A percentile compares a stretch with the other conserved stretches of the same genome.
Conservation (phyloP, 2,797 vertebrate genomes). For the Discoglossus pictus region DNA sequence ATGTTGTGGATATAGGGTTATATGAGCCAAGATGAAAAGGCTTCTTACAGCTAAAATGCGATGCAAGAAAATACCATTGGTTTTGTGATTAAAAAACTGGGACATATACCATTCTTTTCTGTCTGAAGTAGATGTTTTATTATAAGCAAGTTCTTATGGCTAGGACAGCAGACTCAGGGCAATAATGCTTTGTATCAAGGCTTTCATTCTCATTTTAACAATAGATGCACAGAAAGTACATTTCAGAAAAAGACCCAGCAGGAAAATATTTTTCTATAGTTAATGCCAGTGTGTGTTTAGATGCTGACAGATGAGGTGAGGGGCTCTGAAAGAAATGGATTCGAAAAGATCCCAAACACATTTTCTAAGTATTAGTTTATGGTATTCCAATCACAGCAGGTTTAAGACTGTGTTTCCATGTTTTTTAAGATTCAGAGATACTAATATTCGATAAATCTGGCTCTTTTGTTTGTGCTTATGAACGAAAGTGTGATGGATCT, state of each 20-base stretch:
- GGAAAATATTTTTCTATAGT: constrained; percentile 34
- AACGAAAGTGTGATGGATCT: neutral
- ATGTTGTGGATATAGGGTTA: constrained; percentile 23
- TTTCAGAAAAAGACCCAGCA: constrained; percentile 26
- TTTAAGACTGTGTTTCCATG: constrained; percentile 15
- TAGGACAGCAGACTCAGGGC: constrained; percentile 37
- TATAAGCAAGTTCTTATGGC: constrained; percentile 35
- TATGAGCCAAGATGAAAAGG: constrained; percentile 6
- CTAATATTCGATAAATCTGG: constrained; percentile 29
- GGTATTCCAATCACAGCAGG: constrained; percentile 39
- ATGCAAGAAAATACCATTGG: constrained; percentile 23
- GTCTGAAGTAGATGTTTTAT: constrained; percentile 43
- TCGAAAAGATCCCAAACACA: constrained; percentile 48
- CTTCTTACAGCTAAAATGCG: constrained; percentile 19
- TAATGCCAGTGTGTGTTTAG: constrained; percentile 46
- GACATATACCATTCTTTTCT: constrained; percentile 34
- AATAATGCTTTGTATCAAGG: constrained; percentile 34
- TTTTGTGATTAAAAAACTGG: constrained; percentile 47
- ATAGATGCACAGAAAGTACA: constrained; percentile 39
- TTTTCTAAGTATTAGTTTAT: constrained; percentile 42
- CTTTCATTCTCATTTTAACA: constrained; percentile 53
- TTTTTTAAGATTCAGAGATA: constrained; percentile 33
- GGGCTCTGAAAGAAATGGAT: constrained; percentile 40
- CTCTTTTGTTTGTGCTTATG: constrained; percentile 27
- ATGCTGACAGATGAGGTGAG: constrained; percentile 43